These are phyloP conservation scores for Fistularia tabacaria DNA, from an alignment of 2,797 vertebrate genomes.

Conservation along the genomic window DNA sequence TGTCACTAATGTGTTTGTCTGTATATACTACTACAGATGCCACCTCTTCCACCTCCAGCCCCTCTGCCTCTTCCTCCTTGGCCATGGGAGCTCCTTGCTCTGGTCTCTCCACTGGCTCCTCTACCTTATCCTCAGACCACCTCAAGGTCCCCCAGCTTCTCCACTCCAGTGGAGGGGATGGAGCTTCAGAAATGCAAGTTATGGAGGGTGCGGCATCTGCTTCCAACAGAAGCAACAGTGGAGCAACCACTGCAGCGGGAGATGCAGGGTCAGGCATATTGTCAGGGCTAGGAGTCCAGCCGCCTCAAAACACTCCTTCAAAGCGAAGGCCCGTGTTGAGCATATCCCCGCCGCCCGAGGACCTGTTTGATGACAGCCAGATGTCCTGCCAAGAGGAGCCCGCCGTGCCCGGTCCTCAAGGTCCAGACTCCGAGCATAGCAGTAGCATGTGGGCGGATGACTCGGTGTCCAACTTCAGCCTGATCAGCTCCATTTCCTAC, in stretches of 20 bases:
- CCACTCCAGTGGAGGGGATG: conserved; percentile 83
- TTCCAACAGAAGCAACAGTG: conserved; percentile 57
- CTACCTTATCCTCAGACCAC: conserved; percentile 94
- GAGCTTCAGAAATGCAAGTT: conserved; percentile 71
- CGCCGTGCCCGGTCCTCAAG: conserved; percentile 46
- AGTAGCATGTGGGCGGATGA: conserved; percentile 99
- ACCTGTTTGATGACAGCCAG: conserved; percentile 95
- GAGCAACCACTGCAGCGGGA: conserved; percentile 46
- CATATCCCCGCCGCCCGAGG: conserved; percentile 98
- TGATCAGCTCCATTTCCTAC: conserved; percentile 95
- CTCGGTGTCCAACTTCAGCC: conserved; percentile 98
- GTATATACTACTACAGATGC: conserved; percentile 97
- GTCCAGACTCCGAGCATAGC: conserved; percentile 94
- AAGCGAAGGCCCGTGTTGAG: conserved; percentile 95
- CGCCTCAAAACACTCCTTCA: conserved; percentile 90
- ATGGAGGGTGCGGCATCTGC: conserved; percentile 62
- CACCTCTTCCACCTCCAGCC: conserved; percentile 85
- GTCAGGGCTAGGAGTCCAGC: conserved; percentile 65
- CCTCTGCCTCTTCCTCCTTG: conserved; percentile 90
- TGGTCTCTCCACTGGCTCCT: conserved; percentile 86
- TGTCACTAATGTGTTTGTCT: conserved; percentile 86
- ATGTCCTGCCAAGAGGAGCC: conserved; percentile 99
- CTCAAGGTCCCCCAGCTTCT: conserved; percentile 91
- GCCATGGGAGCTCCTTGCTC: conserved; percentile 93
- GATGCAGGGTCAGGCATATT: conserved; percentile 67